Percentiles rank a stretch among this genome's conserved stretches.
These are phyloP conservation scores for Myopa testacea DNA, from an alignment of 2,888 invertebrate species.

Conservation along the genomic window DNA sequence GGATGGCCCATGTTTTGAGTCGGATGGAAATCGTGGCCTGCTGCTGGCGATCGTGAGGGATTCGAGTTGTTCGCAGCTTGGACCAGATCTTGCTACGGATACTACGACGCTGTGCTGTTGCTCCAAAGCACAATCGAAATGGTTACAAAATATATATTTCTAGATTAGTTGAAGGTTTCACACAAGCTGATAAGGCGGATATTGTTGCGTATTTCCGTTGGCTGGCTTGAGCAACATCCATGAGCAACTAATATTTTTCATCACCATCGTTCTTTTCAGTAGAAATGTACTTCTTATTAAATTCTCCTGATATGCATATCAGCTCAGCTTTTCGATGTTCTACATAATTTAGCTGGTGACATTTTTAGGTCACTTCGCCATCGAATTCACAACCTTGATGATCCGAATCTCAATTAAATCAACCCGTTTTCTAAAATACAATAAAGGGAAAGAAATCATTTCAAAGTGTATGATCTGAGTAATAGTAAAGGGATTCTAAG, in stretches of 20 bases:
- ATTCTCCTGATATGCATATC: conserved; percentile 24
- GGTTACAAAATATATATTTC: conserved; percentile 51
- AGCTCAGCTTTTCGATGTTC: conserved; percentile 22
- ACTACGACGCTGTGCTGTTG: background rate
- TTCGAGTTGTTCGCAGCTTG: background rate
- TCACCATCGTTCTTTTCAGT: too few relatives aligned
- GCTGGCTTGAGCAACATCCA: conserved; percentile 35
- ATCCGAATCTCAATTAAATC: background rate
- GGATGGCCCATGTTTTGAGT: too few relatives aligned
- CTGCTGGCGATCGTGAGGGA: conserved; percentile 7
- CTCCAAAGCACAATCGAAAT: background rate
- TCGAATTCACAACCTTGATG: background rate
- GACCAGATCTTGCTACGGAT: conserved; percentile 15
- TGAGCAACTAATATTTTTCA: too few relatives aligned
- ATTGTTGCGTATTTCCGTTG: conserved; percentile 64
- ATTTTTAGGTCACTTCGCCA: background rate
- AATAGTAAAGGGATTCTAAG: too few relatives aligned
- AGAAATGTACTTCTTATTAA: background rate
- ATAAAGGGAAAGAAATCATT: too few relatives aligned
- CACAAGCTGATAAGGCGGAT: conserved; percentile 59
- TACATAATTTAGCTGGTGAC: conserved; percentile 6
- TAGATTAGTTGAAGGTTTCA: conserved; percentile 64
- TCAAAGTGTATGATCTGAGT: too few relatives aligned
- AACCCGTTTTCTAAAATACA: too few relatives aligned
- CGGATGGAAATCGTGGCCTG: background rate